Percentiles rank a stretch among this genome's conserved stretches.
phyloP scores from a whole-genome alignment of 2,113 vertebrate species.

The Bujurquina vittata region DNA sequence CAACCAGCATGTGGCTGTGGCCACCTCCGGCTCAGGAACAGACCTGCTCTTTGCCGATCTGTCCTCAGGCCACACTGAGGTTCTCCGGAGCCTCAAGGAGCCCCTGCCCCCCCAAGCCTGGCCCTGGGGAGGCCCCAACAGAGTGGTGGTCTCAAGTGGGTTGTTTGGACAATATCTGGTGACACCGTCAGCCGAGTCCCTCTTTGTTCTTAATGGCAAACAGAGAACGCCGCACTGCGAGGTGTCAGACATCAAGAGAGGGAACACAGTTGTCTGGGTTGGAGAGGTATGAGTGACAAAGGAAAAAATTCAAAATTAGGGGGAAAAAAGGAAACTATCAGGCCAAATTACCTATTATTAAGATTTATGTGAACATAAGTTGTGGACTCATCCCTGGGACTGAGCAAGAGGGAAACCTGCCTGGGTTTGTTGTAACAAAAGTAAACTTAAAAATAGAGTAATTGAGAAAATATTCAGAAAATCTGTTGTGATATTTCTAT shows the following conservation, averaged over 20 bases:
- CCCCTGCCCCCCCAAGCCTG: conserved; percentile 79
- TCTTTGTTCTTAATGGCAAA: conserved; percentile 91
- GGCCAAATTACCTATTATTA: conserved; percentile 69
- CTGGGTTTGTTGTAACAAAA: conserved; percentile 77
- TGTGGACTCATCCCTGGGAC: conserved; percentile 79
- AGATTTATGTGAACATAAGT: conserved; percentile 70
- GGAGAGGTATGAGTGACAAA: conserved; percentile 90
- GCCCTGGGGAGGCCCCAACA: conserved; percentile 87
- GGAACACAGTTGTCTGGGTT: conserved; percentile 93
- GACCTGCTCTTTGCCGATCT: conserved; percentile 90
- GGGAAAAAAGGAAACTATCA: conserved; percentile 36
- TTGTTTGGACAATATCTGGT: conserved; percentile 94
- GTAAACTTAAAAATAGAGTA: conserved; percentile 72
- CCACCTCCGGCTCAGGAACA: conserved; percentile 82
- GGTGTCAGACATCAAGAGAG: conserved; percentile 89
- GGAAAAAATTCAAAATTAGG: conserved; percentile 21
- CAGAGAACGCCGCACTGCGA: conserved; percentile 89
- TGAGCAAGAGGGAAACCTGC: conserved; percentile 67
- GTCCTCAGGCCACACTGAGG: conserved; percentile 81
- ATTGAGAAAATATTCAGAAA: conserved; percentile 68
- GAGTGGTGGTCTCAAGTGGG: conserved; percentile 89
- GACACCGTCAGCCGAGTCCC: conserved; percentile 86
- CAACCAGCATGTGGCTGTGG: conserved; percentile 86
- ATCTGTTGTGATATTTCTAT: conserved; percentile 74
- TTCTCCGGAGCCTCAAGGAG: conserved; percentile 87